A percentile compares a stretch with the other conserved stretches of the same genome.
These are phyloP conservation scores for Aurelia sp. DNA, from an alignment of 30 jellyfish, hydroid and myxozoan species.

Conservation along the genomic window DNA sequence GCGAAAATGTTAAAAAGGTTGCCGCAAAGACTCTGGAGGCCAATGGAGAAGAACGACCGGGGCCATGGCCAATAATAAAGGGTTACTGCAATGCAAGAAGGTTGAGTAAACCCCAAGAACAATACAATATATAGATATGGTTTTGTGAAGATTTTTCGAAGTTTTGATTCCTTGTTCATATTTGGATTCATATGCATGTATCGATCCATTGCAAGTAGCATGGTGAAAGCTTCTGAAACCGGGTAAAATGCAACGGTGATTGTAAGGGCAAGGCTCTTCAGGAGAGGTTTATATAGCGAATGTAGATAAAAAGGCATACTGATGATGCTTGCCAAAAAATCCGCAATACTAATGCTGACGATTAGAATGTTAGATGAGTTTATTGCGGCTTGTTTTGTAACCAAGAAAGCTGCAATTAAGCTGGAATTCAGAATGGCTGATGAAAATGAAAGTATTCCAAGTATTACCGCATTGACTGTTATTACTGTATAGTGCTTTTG, in stretches of 20 bases:
- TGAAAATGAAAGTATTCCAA: not conserved
- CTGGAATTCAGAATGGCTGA: not conserved
- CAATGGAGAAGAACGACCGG: not conserved
- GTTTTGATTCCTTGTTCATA: not conserved
- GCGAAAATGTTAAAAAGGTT: not conserved
- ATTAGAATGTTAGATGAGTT: not conserved
- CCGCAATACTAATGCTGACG: not conserved
- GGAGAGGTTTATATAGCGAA: not conserved
- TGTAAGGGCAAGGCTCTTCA: not conserved
- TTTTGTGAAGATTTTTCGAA: not conserved
- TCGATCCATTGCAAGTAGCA: not conserved
- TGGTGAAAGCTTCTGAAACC: not conserved
- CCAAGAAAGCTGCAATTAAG: not conserved
- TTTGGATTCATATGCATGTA: slow-evolving; percentile 4
- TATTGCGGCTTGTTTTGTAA: not conserved
- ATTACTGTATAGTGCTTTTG: too few relatives aligned
- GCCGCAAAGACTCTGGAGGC: not conserved
- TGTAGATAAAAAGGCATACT: not conserved
- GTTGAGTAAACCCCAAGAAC: not conserved
- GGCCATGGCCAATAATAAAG: not conserved
- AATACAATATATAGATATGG: not conserved
- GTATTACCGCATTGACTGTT: not conserved
- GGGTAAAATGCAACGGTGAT: not conserved
- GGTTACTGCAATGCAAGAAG: not conserved
- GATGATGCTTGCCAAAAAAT: not conserved